Percentiles rank a stretch among this genome's conserved stretches.
Conservation (phyloP, 2,888 invertebrate species). For the Theodoxus fluviatilis region DNA sequence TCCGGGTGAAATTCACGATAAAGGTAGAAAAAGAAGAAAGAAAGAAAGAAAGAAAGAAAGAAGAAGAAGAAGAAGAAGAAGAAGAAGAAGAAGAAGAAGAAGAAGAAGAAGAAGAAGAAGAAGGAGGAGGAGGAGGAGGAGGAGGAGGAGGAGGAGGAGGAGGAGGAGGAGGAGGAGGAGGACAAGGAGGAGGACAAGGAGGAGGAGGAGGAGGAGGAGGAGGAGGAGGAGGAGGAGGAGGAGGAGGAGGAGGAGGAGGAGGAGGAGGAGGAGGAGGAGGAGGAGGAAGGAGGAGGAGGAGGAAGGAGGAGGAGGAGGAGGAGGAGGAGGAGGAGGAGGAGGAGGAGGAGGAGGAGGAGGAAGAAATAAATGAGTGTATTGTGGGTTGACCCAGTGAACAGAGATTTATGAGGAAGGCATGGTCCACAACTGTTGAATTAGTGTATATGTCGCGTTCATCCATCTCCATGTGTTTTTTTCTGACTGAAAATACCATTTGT, state of each 20-base stretch:
- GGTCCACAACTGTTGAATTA: neutral
- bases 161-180: neutral
- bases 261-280: constrained; percentile 3
- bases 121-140: constrained; percentile 4
- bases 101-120: neutral
- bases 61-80: neutral
- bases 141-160: neutral
- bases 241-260: constrained; percentile 23
- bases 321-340: too few species aligned
- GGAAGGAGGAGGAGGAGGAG: too few species aligned
- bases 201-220: neutral
- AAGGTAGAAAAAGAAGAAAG: constrained; percentile 11
- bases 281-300: constrained; percentile 5
- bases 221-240: constrained; percentile 27
- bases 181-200: neutral
- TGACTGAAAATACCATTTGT: too few species aligned
- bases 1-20: neutral
- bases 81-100: neutral
- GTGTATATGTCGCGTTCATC: neutral
- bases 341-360: too few species aligned
- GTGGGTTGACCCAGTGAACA: too few species aligned
- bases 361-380: too few species aligned
- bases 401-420: too few species aligned
- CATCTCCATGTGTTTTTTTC: neutral
- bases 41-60: constrained; percentile 1